Evolutionary conservation across 2,113 vertebrate genomes (phyloP).

Genomic region (Passer domesticus): DNA sequence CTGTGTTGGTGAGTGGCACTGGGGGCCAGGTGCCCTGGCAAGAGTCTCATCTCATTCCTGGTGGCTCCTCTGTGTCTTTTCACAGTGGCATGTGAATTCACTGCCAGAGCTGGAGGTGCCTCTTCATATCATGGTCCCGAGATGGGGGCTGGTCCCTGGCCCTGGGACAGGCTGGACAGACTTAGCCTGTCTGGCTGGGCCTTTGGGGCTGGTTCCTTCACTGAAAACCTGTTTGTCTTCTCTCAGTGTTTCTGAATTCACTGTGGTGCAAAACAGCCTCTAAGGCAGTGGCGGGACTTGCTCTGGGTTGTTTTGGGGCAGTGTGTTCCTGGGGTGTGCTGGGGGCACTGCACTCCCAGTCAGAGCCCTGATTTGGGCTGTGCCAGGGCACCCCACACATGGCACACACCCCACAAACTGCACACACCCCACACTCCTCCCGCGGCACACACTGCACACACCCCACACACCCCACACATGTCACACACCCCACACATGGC

Average conservation of each 20-base stretch:
- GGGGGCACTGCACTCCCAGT: neutral
- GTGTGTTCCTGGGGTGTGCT: neutral
- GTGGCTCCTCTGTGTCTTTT: neutral
- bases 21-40: neutral
- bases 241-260: neutral
- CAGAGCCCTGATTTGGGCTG: neutral
- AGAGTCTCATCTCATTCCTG: neutral
- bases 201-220: neutral
- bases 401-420: no score
- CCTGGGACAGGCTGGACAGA: neutral
- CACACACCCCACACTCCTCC: no score
- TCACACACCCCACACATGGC: no score
- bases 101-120: neutral
- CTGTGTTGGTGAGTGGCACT: neutral
- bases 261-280: neutral
- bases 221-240: neutral
- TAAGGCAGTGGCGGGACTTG: neutral
- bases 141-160: neutral
- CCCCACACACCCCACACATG: no score
- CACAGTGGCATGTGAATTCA: neutral
- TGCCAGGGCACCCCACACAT: neutral
- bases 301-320: neutral
- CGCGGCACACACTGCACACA: no score
- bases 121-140: rapidly evolving
- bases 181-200: neutral